Evolutionary conservation across 2,797 vertebrate genomes (phyloP), one percentile per base, ranked within the genome.

Genomic region (Acanthurus tractus): DNA sequence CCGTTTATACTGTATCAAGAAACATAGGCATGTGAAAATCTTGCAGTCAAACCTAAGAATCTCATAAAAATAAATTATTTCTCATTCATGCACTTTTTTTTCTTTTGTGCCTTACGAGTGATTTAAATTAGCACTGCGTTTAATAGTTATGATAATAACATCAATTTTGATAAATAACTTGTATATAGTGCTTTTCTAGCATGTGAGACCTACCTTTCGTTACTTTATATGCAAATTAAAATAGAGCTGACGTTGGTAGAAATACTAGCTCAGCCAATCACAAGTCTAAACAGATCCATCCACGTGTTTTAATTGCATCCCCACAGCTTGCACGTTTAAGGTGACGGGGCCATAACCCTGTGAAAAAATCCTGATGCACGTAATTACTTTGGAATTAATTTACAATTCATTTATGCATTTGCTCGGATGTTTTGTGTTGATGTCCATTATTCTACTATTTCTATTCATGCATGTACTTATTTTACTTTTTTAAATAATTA

Each of bases 241-340:
- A 81, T 83, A 50, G 42, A 83, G 50, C 58, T 36, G 50, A 59
- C 55, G 36, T 69, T 29, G 14, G 2, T 13, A 6, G 36, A 67
- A 61, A 53, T 63, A 46, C 18, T 14, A 69, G 14, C 54, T 72
- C 38, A 69, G 14, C 57, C 56, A 79, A 69, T 83, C 29, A 61
- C 66, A 46, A 2, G 49, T 57, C 14, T 72, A 14, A 0, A 57
- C 59, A 34, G 18, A 78, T 64, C 77, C 20, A 48, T 71, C 29
- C 29, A 64, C 25, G 23, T n/a, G 15, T 58, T 73, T 78, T 66
- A 73, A 70, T 75, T 70, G 40, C 10, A 3, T 61, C 9, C 3
- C 17, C 1, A 1, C 61, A 23, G 20, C 73, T 66, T 69, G 63
- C 49, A 63, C 62, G 64, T 55, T 56, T 14, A 64, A 46, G 38